A percentile compares a stretch with the other conserved stretches of the same genome.
Evolutionary conservation across 1,140 invertebrate species (phyloP).

Genomic region (Polypedilum pembai): DNA sequence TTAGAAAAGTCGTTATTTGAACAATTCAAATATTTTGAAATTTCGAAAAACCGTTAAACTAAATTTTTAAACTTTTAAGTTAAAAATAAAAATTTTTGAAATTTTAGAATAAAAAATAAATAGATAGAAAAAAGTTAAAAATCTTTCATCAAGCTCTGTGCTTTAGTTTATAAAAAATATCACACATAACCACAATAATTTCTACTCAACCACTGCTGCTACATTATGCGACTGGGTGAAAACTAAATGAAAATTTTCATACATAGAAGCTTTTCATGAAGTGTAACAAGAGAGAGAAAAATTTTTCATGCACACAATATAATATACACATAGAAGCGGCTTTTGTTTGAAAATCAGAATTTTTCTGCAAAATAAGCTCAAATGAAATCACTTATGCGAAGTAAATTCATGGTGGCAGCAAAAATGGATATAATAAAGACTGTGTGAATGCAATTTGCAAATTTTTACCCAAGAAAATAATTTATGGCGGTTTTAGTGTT

Average conservation of each 20-base stretch:
- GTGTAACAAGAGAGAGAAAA: not conserved
- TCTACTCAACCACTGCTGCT: not conserved
- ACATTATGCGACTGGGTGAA: not conserved
- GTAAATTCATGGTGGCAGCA: not conserved
- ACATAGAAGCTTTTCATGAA: not conserved
- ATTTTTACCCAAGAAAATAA: not conserved
- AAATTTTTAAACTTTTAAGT: too few species aligned
- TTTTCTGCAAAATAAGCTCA: not conserved
- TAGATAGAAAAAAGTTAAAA: too few species aligned
- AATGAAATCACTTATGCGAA: not conserved
- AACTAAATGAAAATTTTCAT: not conserved
- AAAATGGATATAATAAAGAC: not conserved
- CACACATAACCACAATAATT: conserved; percentile 4
- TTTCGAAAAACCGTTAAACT: too few species aligned
- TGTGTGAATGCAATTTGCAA: conserved; percentile 12
- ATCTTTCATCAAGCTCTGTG: too few species aligned
- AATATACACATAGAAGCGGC: not conserved
- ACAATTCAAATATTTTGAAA: too few species aligned
- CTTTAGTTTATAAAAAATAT: not conserved
- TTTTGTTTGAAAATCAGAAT: not conserved
- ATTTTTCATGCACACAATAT: not conserved
- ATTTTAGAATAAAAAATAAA: too few species aligned
- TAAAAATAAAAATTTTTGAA: too few species aligned
- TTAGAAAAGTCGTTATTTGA: too few species aligned
- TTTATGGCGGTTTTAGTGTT: not conserved